These are phyloP conservation scores for Phenganax subtilis DNA, from an alignment of 92 coral and sea anemone genomes.

Conservation along the genomic window DNA sequence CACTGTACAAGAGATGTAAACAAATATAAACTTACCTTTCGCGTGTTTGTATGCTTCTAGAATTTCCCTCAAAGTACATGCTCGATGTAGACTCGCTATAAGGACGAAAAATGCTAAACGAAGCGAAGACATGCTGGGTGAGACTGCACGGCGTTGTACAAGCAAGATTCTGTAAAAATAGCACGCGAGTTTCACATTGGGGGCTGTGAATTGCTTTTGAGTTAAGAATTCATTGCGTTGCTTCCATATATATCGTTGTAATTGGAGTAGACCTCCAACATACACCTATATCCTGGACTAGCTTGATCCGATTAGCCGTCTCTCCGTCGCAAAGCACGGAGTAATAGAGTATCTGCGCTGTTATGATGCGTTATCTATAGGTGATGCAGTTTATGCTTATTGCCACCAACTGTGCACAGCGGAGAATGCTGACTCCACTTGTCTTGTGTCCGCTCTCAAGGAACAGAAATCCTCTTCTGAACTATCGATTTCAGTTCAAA, in stretches of 20 bases:
- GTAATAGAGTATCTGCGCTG: neutral
- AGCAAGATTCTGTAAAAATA: neutral
- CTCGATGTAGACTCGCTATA: neutral
- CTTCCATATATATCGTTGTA: slow-evolving; percentile 32
- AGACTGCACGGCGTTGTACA: neutral
- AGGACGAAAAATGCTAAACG: slow-evolving; percentile 17
- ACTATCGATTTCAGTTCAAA: slow-evolving; percentile 18
- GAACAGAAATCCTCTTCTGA: neutral
- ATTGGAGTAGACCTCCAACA: slow-evolving; percentile 36
- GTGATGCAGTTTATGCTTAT: neutral
- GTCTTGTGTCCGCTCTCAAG: neutral
- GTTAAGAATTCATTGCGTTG: slow-evolving; percentile 25
- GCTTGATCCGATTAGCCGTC: slow-evolving; percentile 25
- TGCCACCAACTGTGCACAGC: slow-evolving; percentile 25
- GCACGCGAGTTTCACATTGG: slow-evolving; percentile 36
- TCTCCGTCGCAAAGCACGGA: neutral
- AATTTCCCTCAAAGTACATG: slow-evolving; percentile 1
- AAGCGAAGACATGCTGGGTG: slow-evolving; percentile 27
- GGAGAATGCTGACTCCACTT: neutral
- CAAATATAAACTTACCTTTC: slow-evolving; percentile 13
- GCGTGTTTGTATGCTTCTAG: neutral
- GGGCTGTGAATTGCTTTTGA: slow-evolving; percentile 2
- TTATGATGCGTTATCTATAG: neutral
- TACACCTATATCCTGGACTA: slow-evolving; percentile 24
- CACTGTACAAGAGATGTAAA: neutral